Conservation (phyloP, 2,113 vertebrate genomes). For the Daubentonia madagascariensis region DNA sequence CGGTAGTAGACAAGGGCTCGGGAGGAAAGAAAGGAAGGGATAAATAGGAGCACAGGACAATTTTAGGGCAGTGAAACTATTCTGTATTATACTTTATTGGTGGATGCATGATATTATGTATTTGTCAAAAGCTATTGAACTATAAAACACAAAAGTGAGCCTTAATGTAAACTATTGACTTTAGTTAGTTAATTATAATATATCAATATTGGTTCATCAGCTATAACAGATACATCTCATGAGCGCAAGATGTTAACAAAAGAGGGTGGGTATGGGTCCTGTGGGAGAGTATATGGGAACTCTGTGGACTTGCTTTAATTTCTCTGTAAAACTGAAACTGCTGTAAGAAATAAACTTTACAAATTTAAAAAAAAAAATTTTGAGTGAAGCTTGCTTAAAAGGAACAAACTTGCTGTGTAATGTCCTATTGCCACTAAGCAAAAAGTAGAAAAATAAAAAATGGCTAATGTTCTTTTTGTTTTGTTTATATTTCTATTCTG, state of each 20-base stretch:
- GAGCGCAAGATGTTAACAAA: neutral
- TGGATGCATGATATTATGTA: neutral
- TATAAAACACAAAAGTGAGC: neutral
- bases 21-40: neutral
- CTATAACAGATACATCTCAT: neutral
- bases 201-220: neutral
- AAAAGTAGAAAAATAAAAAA: conserved; percentile 29
- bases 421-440: neutral
- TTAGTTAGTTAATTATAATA: neutral
- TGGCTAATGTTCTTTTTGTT: conserved; percentile 40
- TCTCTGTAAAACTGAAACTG: neutral
- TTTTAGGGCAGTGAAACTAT: neutral
- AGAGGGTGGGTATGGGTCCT: too few relatives aligned
- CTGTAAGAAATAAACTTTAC: neutral
- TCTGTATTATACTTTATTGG: neutral
- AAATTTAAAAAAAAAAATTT: neutral
- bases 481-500: conserved; percentile 60
- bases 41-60: rapidly evolving
- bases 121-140: neutral
- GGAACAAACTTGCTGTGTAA: neutral
- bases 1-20: neutral
- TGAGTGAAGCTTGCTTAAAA: neutral
- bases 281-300: neutral
- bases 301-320: neutral
- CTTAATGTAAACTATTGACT: neutral